Percentiles rank a stretch among this genome's conserved stretches.
These are phyloP conservation scores for Trachelipus rathkii DNA, from an alignment of 1,140 invertebrate genomes.

Conservation along the genomic window DNA sequence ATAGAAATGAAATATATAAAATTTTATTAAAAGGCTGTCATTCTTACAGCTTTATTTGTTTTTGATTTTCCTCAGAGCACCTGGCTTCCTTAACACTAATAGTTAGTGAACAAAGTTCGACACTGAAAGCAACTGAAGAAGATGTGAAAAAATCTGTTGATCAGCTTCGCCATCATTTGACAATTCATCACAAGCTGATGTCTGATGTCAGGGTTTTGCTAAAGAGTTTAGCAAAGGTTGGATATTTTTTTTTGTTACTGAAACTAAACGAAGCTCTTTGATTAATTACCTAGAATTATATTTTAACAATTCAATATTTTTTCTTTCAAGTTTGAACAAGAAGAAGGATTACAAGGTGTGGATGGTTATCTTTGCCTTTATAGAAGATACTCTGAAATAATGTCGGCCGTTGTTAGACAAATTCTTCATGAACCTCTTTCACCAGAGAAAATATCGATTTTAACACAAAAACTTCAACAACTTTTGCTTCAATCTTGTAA, in stretches of 20 bases:
- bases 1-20: too few relatives aligned
- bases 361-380: constrained; percentile 49
- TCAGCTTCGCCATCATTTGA: constrained; percentile 58
- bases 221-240: constrained; percentile 65
- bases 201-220: constrained; percentile 67
- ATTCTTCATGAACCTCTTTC: constrained; percentile 54
- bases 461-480: constrained; percentile 51
- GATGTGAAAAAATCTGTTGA: constrained; percentile 55
- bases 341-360: constrained; percentile 46
- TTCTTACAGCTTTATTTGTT: too few relatives aligned
- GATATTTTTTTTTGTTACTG: not conserved
- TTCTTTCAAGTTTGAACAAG: constrained; percentile 51
- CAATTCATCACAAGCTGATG: constrained; percentile 68
- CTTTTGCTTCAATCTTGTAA: constrained; percentile 51
- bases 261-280: too few relatives aligned
- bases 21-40: too few relatives aligned
- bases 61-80: constrained; percentile 45
- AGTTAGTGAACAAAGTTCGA: constrained; percentile 55
- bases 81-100: constrained; percentile 55
- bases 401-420: constrained; percentile 58
- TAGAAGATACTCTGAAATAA: constrained; percentile 57
- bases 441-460: constrained; percentile 51
- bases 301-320: too few relatives aligned
- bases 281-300: too few relatives aligned
- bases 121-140: constrained; percentile 50